phyloP scores from a whole-genome alignment of 2,797 vertebrate genomes.

The Falco cherrug region DNA sequence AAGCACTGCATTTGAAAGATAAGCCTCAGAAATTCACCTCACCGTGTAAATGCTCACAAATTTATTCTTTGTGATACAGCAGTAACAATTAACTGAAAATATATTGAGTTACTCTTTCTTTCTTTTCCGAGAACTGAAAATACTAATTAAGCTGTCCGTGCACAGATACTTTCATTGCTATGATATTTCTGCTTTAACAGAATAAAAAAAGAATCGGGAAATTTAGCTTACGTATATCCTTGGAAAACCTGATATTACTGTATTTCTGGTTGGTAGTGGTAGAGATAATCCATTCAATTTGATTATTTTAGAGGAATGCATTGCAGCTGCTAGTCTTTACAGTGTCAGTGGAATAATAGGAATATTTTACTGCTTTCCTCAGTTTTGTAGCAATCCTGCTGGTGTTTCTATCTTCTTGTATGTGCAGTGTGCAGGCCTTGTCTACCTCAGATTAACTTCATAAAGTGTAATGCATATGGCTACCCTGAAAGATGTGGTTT shows the following conservation, averaged over 20 bases:
- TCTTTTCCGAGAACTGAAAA: constrained; percentile 8
- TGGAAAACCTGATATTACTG: background rate
- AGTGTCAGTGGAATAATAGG: background rate
- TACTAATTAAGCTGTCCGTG: background rate
- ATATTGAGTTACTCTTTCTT: background rate
- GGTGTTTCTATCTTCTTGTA: background rate
- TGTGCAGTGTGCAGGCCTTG: background rate
- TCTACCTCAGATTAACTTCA: background rate
- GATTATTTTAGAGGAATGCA: background rate
- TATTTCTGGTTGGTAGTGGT: background rate
- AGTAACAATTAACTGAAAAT: constrained; percentile 27
- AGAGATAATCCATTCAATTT: background rate
- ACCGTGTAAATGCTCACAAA: background rate
- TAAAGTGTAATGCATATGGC: rapidly evolving
- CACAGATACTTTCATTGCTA: background rate
- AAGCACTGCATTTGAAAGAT: constrained; percentile 27
- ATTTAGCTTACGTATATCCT: background rate
- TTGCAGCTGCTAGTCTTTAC: background rate
- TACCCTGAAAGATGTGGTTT: background rate
- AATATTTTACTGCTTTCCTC: background rate
- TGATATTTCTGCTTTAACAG: background rate
- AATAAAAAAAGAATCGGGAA: background rate
- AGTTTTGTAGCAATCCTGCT: background rate
- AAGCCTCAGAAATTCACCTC: constrained; percentile 26
- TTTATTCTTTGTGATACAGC: constrained; percentile 3